Percentiles rank a stretch among this genome's conserved stretches.
These are phyloP conservation scores for Pyrocoelia pectoralis DNA, from an alignment of 2,888 invertebrate genomes.

Conservation along the genomic window DNA sequence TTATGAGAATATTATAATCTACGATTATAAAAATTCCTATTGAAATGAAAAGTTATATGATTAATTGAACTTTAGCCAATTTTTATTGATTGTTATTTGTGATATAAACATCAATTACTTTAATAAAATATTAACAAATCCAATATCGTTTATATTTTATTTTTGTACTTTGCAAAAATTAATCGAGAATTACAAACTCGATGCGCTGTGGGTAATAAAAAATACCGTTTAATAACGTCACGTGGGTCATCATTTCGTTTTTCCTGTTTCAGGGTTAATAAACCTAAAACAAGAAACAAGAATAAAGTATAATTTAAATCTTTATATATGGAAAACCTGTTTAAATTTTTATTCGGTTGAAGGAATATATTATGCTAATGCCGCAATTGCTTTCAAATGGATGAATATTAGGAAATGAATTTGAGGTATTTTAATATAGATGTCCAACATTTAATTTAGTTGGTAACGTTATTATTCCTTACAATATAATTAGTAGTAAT, in stretches of 20 bases:
- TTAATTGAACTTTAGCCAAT: background rate
- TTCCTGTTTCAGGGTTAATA: constrained; percentile 20
- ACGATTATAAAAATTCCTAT: background rate
- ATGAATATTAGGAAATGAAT: background rate
- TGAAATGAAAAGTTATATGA: background rate
- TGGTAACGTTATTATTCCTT: too few relatives aligned
- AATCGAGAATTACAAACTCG: background rate
- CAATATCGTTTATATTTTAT: too few relatives aligned
- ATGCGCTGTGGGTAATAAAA: background rate
- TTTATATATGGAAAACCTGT: background rate
- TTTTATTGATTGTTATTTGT: too few relatives aligned
- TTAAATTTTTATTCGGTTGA: background rate
- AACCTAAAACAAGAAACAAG: constrained; percentile 13
- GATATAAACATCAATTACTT: too few relatives aligned
- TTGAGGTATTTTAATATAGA: too few relatives aligned
- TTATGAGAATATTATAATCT: background rate
- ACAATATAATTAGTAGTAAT: too few relatives aligned
- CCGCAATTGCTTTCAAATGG: background rate
- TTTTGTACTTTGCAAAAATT: background rate
- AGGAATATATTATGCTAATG: background rate
- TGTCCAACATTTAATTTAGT: too few relatives aligned
- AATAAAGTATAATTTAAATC: background rate
- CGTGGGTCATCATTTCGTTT: constrained; percentile 12
- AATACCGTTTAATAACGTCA: constrained; percentile 9
- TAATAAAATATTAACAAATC: too few relatives aligned